These are phyloP conservation scores for Apeltes quadracus DNA, from an alignment of 2,113 vertebrate species.

Conservation along the genomic window DNA sequence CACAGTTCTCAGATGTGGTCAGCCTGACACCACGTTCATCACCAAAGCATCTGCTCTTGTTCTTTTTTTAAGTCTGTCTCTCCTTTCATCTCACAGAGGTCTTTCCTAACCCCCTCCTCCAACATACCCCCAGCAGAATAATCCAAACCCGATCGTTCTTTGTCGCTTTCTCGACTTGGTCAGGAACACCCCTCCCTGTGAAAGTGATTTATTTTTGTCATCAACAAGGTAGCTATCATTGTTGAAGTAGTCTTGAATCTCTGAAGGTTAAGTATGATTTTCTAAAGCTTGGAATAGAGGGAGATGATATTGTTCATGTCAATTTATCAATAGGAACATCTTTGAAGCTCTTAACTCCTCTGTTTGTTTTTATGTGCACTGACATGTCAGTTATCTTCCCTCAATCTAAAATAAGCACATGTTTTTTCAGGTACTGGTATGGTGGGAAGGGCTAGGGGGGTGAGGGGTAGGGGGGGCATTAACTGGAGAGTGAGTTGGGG, in stretches of 20 bases:
- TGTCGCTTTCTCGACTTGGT: not conserved
- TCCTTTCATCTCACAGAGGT: slow-evolving; percentile 1
- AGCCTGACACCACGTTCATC: slow-evolving; percentile 46
- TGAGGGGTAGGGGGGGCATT: slow-evolving; percentile 18
- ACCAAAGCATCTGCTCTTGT: slow-evolving; percentile 17
- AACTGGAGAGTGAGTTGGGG: slow-evolving; percentile 34
- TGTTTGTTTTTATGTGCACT: slow-evolving; percentile 44
- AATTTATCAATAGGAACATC: not conserved
- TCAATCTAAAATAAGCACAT: slow-evolving; percentile 57
- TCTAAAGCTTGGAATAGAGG: not conserved
- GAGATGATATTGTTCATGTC: not conserved
- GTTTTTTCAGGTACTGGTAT: slow-evolving; percentile 22
- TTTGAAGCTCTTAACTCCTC: slow-evolving; percentile 5
- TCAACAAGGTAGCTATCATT: not conserved
- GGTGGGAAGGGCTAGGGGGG: not conserved
- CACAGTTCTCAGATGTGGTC: slow-evolving; percentile 53
- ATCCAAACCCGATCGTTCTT: not conserved
- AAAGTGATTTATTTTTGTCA: not conserved
- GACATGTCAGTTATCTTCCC: slow-evolving; percentile 33
- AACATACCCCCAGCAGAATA: not conserved
- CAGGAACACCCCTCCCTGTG: not conserved
- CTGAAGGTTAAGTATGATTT: not conserved
- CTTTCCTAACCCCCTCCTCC: not conserved
- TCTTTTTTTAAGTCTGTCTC: not conserved
- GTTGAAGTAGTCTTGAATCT: not conserved